Evolutionary conservation across 2,113 vertebrate species (phyloP).

Genomic region (Dasyprocta punctata): DNA sequence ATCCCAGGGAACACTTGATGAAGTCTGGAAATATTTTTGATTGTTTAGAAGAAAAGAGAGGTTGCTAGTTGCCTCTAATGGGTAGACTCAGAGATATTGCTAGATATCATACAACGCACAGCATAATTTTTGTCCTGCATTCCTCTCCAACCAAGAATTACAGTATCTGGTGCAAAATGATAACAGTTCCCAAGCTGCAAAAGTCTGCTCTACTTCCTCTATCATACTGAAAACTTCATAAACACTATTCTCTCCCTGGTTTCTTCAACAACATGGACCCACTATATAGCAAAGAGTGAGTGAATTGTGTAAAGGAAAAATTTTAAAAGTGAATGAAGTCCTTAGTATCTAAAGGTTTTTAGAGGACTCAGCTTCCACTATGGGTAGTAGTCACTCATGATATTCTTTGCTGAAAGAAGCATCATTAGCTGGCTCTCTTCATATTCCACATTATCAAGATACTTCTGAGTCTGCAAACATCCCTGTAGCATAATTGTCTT

Average conservation of each 20-base stretch:
- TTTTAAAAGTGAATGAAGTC: background rate
- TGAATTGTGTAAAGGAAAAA: background rate
- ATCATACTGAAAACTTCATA: background rate
- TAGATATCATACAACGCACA: background rate
- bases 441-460: background rate
- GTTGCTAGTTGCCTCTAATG: background rate
- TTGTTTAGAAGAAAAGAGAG: background rate
- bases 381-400: too few species aligned
- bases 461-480: background rate
- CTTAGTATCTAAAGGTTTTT: background rate
- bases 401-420: background rate
- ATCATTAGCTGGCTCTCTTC: background rate
- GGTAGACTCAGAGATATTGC: background rate
- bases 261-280: background rate
- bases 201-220: background rate
- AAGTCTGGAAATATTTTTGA: background rate
- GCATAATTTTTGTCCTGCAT: background rate
- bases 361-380: background rate
- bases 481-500: background rate
- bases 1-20: background rate
- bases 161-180: background rate
- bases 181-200: background rate
- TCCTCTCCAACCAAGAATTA: accelerated
- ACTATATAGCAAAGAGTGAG: background rate
- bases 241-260: background rate